A percentile compares a stretch with the other conserved stretches of the same genome.
These are phyloP conservation scores for Antechinus flavipes DNA, from an alignment of 2,113 vertebrate genomes.

Conservation along the genomic window DNA sequence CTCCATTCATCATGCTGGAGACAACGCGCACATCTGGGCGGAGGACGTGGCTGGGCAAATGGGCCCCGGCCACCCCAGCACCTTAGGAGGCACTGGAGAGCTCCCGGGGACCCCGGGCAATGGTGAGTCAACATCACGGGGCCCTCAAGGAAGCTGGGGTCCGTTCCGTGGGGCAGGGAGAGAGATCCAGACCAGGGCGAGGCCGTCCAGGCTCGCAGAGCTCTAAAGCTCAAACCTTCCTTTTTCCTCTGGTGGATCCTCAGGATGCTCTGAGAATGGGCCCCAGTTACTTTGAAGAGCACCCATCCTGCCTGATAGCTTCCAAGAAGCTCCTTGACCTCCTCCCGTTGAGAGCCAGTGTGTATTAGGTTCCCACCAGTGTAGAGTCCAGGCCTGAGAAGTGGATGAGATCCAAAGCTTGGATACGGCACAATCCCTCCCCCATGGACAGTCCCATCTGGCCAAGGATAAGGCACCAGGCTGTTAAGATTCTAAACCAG, in stretches of 20 bases:
- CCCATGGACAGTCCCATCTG: background rate
- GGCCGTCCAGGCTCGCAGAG: background rate
- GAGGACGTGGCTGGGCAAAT: conserved; percentile 28
- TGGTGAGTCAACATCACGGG: background rate
- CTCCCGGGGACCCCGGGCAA: conserved; percentile 51
- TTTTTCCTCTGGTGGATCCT: background rate
- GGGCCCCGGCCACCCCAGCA: conserved; percentile 53
- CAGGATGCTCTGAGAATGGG: background rate
- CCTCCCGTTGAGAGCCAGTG: background rate
- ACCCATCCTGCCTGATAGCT: no score
- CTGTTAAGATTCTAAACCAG: background rate
- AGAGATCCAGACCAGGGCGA: background rate
- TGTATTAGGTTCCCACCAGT: background rate
- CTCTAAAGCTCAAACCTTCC: background rate
- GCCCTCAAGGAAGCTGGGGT: background rate
- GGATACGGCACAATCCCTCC: no score
- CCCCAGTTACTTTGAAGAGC: background rate
- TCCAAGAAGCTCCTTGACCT: background rate
- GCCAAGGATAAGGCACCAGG: background rate
- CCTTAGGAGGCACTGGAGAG: no score
- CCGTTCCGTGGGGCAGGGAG: background rate
- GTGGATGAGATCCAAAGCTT: background rate
- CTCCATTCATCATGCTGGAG: conserved; percentile 62
- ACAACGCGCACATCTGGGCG: conserved; percentile 56
- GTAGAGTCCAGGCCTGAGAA: background rate